A percentile compares a stretch with the other conserved stretches of the same genome.
Conservation (phyloP, 2,888 invertebrate species). For the Sphaeridia pumilis region DNA sequence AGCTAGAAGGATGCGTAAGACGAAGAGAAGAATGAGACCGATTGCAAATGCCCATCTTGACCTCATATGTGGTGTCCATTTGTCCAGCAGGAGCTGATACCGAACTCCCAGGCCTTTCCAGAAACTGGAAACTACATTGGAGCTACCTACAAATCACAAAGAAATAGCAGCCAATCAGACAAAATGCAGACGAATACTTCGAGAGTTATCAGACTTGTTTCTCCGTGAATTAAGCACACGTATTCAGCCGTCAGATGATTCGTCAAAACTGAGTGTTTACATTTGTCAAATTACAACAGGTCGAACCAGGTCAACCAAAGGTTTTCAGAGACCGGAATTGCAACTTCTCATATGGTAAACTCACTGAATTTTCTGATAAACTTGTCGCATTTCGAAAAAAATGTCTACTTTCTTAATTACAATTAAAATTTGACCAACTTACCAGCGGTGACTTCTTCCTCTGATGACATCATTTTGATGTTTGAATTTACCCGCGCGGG, state of each 20-base stretch:
- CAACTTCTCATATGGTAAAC: too few relatives aligned
- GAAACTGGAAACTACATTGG: conserved; percentile 32
- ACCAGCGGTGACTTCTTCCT: conserved; percentile 19
- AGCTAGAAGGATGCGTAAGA: conserved; percentile 66
- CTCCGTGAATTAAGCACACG: too few relatives aligned
- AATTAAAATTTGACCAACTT: background rate
- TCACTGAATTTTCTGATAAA: too few relatives aligned
- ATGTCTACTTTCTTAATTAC: too few relatives aligned
- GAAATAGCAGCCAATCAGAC: background rate
- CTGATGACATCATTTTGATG: conserved; percentile 14
- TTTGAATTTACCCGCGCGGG: conserved; percentile 4
- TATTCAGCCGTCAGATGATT: too few relatives aligned
- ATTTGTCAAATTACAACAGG: too few relatives aligned
- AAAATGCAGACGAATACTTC: too few relatives aligned
- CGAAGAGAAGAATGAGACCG: conserved; percentile 57
- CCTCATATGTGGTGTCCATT: conserved; percentile 40
- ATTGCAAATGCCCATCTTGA: conserved; percentile 68
- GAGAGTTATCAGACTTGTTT: too few relatives aligned
- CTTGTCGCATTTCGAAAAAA: too few relatives aligned
- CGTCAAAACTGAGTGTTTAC: too few relatives aligned
- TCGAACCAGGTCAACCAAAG: too few relatives aligned
- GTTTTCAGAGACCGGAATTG: too few relatives aligned
- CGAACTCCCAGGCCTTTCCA: conserved; percentile 30
- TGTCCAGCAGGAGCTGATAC: conserved; percentile 35
- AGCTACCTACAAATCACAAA: conserved; percentile 1